These are phyloP conservation scores for Wasmannia auropunctata DNA, from an alignment of 1,140 invertebrate species.

Conservation along the genomic window DNA sequence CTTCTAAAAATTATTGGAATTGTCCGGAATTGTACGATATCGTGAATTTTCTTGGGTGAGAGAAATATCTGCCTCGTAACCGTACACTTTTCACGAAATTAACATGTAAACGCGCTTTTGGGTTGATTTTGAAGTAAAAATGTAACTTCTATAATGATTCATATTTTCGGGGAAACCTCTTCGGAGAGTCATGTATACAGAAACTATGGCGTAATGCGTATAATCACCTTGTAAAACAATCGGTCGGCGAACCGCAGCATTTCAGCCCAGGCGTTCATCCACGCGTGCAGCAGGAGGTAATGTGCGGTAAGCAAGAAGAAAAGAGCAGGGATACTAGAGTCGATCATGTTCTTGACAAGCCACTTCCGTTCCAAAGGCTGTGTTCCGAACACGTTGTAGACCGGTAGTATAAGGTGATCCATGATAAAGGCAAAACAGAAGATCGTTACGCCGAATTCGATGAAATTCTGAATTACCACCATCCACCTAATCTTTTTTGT, in stretches of 20 bases:
- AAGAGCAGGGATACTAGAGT: neutral
- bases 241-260: neutral
- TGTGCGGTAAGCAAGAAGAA: neutral
- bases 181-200: too few species aligned
- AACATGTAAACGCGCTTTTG: too few species aligned
- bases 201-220: too few species aligned
- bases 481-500: neutral
- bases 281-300: neutral
- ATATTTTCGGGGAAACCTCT: too few species aligned
- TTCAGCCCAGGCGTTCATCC: neutral
- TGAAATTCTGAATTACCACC: neutral
- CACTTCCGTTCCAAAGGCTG: neutral
- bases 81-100: too few species aligned
- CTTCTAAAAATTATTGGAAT: too few species aligned
- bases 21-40: too few species aligned
- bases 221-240: neutral
- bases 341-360: neutral
- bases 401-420: neutral
- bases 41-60: too few species aligned
- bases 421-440: neutral
- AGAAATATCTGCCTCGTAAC: too few species aligned
- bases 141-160: too few species aligned
- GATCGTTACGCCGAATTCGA: neutral
- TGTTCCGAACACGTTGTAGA: neutral
- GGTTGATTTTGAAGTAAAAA: too few species aligned